A percentile compares a stretch with the other conserved stretches of the same genome.
Conservation (phyloP, 2,797 vertebrate species). For the Sebastes iracundus region DNA sequence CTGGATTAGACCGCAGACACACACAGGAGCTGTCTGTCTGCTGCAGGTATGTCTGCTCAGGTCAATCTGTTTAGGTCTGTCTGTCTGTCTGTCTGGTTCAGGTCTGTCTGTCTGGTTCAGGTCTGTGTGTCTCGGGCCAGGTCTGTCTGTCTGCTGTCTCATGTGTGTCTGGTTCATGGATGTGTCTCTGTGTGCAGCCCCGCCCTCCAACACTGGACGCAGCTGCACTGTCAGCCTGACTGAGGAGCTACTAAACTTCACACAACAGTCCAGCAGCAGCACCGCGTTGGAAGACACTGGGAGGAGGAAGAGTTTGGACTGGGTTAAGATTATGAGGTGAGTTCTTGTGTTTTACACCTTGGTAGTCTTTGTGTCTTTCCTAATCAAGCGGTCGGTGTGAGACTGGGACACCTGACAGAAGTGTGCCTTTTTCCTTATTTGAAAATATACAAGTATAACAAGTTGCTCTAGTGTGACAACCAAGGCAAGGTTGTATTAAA, state of each 20-base stretch:
- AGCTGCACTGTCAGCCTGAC: conserved; percentile 48
- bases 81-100: too few species aligned
- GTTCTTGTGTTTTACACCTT: neutral
- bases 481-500: neutral
- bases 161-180: conserved; percentile 20
- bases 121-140: too few species aligned
- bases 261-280: neutral
- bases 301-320: neutral
- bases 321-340: conserved; percentile 28
- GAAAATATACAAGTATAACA: neutral
- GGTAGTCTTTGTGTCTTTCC: neutral
- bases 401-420: conserved; percentile 36
- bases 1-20: conserved; percentile 8
- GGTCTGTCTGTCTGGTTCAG: neutral
- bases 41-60: neutral
- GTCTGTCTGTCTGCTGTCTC: neutral
- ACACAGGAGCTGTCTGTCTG: neutral
- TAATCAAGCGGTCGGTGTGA: neutral
- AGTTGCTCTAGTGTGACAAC: neutral
- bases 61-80: neutral
- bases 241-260: conserved; percentile 3
- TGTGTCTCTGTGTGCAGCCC: conserved; percentile 31
- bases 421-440: neutral
- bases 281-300: neutral
- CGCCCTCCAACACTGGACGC: conserved; percentile 54